Base-by-base conservation (phyloP, 2,113 vertebrate genomes). In the Actenoides lindsayi region DNA sequence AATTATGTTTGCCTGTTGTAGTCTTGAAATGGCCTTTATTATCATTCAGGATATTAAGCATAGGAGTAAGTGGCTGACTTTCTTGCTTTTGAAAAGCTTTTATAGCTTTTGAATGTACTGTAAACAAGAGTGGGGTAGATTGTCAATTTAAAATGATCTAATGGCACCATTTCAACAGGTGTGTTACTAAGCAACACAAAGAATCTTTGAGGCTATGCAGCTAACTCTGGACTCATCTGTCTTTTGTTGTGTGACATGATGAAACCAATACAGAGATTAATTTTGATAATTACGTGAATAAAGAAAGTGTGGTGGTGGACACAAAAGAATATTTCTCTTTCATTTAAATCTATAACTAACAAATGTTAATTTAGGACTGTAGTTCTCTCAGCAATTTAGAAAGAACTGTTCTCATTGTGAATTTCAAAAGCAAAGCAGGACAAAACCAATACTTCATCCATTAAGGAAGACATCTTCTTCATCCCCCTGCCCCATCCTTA, bases 281-380 rank as follows among this genome's bases (percentile, higher is more conserved):
- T 97, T 95, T 93, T 94, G 82, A 94, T 97, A 96, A 95, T 96
- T 96, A 88, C 2, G 17, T 92, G 83, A 93, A 95, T 96, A 96
- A 97, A 97, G 82, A 63, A 97, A 86, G 16, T 41, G 39, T 30
- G 50, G 37, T 51, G 71, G 63, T 80, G 64, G 41, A 93, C 70
- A 82, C 82, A 94, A 96, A 97, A 91, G 77, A 83, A 68, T 89
- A 74, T 95, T 97, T 91, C 62, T 64, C 71, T 59, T 96, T 85
- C 41, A 95, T 87, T 96, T 94, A 76, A 64, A 75, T 50, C 60
- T 91, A 31, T 95, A 88, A 83, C 91, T 97, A 95, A 83, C 54
- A 95, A 92, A 68, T 5, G 23, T 39, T 83, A 39, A 84, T 96
- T 94, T 75, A 94, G 88, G 81, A 85, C 48, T 62, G n/a, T 76